Base-by-base conservation (phyloP, 2,888 invertebrate genomes). In the Colostygia pectinataria region DNA sequence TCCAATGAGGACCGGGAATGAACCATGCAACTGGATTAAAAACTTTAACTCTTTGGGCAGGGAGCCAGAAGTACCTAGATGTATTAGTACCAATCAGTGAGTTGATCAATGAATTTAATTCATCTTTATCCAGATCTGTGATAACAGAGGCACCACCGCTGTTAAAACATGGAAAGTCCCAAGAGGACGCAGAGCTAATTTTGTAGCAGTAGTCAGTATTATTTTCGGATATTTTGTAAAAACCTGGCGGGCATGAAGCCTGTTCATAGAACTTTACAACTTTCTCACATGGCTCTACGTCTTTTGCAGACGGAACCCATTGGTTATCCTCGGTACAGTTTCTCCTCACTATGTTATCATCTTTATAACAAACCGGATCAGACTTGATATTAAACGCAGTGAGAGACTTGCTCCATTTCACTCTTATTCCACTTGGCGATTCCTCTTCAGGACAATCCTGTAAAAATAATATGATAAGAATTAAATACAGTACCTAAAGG, bases 1-100 rank as follows among this genome's bases (percentile, higher is more conserved):
- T 79, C 85, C 86, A 86, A 55, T 83, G 77, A 4, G 80, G 78
- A 2, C 92, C 92, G 0, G 92, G 91, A 44, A 91, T 80, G 12
- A 74, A 68, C 86, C 91, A 90, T 4, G 81, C 73, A 9, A 90
- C 61, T 12, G 91, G 90, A 48, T 81, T 77, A 54, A 84, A 90
- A 24, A 71, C 54, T 37, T 79, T 80, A n/a, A 66, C 60, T 27
- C 91, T 78, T 32, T 75, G 75, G 2, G 86, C 83, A 9, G 92
- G 92, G 42, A 92, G 59, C 92, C 92, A 92, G 61, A 73, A 84
- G 48, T 71, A 78, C 53, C 68, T 70, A 0, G 80, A 75, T 1
- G 45, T 55, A 41, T 77, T 75, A 34, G 53, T 60, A 9, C 49
- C 39, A 39, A 53, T 64, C 45, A 91, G 77, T 6, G 77, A 74